Evolutionary conservation across 2,797 vertebrate species (phyloP).

Genomic region (Lophotriccus pileatus): DNA sequence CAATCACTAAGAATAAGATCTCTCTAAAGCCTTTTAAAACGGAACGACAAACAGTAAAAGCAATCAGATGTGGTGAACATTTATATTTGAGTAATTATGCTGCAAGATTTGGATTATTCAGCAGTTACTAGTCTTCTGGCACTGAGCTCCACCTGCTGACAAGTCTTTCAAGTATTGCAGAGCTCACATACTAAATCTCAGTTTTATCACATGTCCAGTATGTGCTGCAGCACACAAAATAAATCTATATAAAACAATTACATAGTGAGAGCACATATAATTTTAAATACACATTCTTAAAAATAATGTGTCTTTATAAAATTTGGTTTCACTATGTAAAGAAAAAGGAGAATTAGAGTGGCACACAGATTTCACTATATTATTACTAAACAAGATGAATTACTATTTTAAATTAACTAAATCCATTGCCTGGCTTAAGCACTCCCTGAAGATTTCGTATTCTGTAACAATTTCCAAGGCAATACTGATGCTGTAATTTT

Average conservation of each 20-base stretch:
- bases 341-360: not conserved
- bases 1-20: not conserved
- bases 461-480: not conserved
- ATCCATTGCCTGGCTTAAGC: not conserved
- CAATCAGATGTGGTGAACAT: not conserved
- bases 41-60: not conserved
- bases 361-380: not conserved
- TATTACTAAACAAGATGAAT: not conserved
- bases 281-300: not conserved
- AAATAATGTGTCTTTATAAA: not conserved
- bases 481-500: not conserved
- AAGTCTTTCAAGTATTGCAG: not conserved
- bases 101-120: not conserved
- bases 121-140: constrained; percentile 15
- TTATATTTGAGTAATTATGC: not conserved
- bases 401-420: not conserved
- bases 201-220: not conserved
- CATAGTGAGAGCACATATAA: not conserved
- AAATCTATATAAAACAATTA: not conserved
- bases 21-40: not conserved
- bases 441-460: not conserved
- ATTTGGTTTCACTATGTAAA: not conserved
- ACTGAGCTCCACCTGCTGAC: constrained; percentile 75
- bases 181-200: not conserved
- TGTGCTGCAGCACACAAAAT: not conserved